Evolutionary conservation across 92 coral and sea anemone genomes (phyloP).

Genomic region (Siderastrea siderea): DNA sequence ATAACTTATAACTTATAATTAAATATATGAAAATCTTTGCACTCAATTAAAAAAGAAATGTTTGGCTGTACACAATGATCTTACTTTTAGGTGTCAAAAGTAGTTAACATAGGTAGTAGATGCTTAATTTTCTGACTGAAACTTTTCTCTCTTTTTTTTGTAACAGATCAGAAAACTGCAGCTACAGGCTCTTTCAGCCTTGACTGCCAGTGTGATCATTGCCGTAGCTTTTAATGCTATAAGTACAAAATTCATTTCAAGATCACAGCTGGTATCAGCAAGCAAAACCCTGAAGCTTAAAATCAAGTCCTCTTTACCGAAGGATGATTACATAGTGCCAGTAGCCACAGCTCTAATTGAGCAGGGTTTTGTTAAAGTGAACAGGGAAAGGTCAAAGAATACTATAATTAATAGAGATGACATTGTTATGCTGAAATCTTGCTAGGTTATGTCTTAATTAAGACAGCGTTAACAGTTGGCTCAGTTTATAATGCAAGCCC

Average conservation of each 20-base stretch:
- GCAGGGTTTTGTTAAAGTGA: slow-evolving; percentile 40
- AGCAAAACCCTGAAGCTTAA: slow-evolving; percentile 44
- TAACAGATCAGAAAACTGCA: slow-evolving; percentile 4
- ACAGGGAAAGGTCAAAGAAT: neutral
- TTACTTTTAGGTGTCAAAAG: neutral
- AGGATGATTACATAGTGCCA: slow-evolving; percentile 38
- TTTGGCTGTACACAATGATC: slow-evolving; percentile 4
- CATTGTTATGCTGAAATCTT: slow-evolving; percentile 3
- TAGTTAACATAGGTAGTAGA: neutral
- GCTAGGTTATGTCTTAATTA: neutral
- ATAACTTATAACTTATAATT: neutral
- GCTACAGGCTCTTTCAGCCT: slow-evolving; percentile 9
- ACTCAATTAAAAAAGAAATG: neutral
- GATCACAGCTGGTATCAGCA: slow-evolving; percentile 51
- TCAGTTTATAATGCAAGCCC: neutral
- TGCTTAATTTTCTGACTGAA: slow-evolving; percentile 6
- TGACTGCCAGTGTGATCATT: slow-evolving; percentile 36
- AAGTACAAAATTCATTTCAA: slow-evolving; percentile 28
- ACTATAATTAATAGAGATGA: neutral
- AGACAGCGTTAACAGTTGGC: neutral
- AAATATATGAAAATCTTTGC: neutral
- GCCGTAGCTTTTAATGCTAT: slow-evolving; percentile 39
- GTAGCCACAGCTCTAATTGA: slow-evolving; percentile 29
- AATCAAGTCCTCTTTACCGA: slow-evolving; percentile 37
- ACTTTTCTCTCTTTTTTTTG: neutral